A percentile compares a stretch with the other conserved stretches of the same genome.
Conservation (phyloP, 2,888 invertebrate genomes). For the Phaonia tiefii region DNA sequence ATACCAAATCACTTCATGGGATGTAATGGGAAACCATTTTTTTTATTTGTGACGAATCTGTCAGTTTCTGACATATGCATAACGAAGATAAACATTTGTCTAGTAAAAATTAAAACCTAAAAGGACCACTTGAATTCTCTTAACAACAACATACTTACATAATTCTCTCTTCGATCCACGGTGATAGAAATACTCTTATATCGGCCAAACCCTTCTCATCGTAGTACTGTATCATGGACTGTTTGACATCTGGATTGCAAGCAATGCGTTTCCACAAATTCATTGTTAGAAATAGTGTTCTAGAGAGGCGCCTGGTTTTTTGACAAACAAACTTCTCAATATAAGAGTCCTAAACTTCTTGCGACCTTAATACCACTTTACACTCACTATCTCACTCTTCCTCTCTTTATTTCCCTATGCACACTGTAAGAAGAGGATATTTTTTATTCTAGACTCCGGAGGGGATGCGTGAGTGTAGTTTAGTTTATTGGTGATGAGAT, state of each 20-base stretch:
- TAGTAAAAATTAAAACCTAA: too few species aligned
- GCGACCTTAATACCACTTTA: not conserved
- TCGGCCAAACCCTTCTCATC: constrained; percentile 96
- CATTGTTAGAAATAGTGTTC: constrained; percentile 70
- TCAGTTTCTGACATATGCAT: too few species aligned
- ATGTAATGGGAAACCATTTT: too few species aligned
- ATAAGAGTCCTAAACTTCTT: constrained; percentile 12
- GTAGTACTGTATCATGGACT: constrained; percentile 91
- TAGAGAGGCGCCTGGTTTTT: constrained; percentile 29
- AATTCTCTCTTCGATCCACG: constrained; percentile 95
- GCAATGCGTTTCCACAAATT: constrained; percentile 90
- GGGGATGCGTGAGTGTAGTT: too few species aligned
- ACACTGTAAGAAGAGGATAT: too few species aligned
- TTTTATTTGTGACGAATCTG: too few species aligned
- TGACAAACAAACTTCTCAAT: constrained; percentile 10
- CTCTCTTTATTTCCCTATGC: too few species aligned
- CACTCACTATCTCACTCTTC: not conserved
- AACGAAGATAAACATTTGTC: too few species aligned
- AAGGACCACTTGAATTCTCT: too few species aligned
- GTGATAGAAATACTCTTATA: constrained; percentile 94
- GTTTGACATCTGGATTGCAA: constrained; percentile 85
- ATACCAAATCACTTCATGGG: too few species aligned
- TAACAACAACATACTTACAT: constrained; percentile 92
- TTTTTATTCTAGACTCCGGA: too few species aligned
- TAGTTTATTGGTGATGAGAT: too few species aligned